Evolutionary conservation across 2,888 invertebrate genomes (phyloP), one percentile per base, ranked within the genome.

Genomic region (Drosophila prostipennis): DNA sequence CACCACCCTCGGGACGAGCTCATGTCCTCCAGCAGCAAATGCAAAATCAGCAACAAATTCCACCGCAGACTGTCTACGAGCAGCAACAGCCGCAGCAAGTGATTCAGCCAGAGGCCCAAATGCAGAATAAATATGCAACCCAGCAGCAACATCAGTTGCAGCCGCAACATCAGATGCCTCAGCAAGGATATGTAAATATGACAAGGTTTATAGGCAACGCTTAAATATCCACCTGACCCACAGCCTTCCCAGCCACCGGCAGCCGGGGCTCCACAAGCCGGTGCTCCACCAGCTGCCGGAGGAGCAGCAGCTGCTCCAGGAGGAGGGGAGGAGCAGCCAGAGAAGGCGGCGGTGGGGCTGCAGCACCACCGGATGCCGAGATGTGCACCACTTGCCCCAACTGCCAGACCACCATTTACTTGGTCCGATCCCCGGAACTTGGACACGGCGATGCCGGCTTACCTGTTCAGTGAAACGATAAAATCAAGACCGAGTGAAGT

Each of bases 321-420:
- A 2, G 45, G 8, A 16, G 32, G 45, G 45, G 8, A 16, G 32
- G 16, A n/a, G 29, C 11, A 7, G 16, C 59, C n/a, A 16, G 48
- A 0, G 46, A 59, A 13, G 14, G n/a, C 0, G 59, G 14, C 7
- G 68, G 56, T 0, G 76, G 46, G 2, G 83, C 13, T 13, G 53
- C 58, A 1, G 48, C 77, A 16, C 77, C 75, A 0, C 67, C 76
- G 2, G 84, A 90, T 46, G 86, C 88, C 4, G 91, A 91, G 68
- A 86, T 90, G 88, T 91, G 91, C 69, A 89, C 91, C 53, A 91
- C 91, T 34, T 91, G 91, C 51, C 91, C 91, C 14, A 91, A 91
- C 71, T 91, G 91, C 53, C 89, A 91, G 70, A 89, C 90, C 23
- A 91, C 85, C 26, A 91, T 91, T 52, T 89, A 90, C 67, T 75